Evolutionary conservation across 2,888 invertebrate genomes (phyloP), one percentile per base, ranked within the genome.

Genomic region (Ichneumoninae sp.): DNA sequence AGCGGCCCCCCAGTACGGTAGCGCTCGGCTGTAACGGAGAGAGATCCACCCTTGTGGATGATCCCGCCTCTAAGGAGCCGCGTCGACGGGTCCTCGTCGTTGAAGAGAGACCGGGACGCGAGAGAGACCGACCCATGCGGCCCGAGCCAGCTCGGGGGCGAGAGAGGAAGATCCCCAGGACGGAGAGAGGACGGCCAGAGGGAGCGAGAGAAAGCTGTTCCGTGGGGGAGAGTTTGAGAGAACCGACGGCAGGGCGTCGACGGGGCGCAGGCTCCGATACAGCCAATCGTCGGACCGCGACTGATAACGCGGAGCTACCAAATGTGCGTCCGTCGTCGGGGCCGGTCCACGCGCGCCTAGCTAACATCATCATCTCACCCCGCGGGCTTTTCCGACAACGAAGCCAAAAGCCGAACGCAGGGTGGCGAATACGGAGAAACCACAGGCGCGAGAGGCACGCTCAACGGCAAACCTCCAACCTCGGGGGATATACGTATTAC

Each of bases 201-300:
- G 19, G 65, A 74, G 70, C 36, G 65, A 19, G 69, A 66, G 68
- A 22, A 68, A 65, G 44, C 40, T 36, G 30, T 13, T 10, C 44
- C 40, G 74, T 60, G 52, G 60, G 69, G 77, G 47, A 81, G 74
- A 71, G 81, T 54, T 76, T 70, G 83, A 85, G 85, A 83, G 71
- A 63, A 44, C 81, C 81, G 86, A 86, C 83, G 85, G 77, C 73
- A 85, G 88, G 87, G 83, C 86, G 85, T 85, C 85, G 83, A 84
- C 88, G 91, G 88, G 90, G 93, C 93, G 93, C 93, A 93, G 93
- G 90, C 93, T 93, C 93, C 93, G 92, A 92, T 93, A 91, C 93
- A 92, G 93, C 93, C 93, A 93, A 93, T 93, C 93, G 93, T 90
- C 92, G 93, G 91, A 91, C 91, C 92, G 92, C 89, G 91, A 92